Percentiles rank a stretch among this genome's conserved stretches.
Evolutionary conservation across 2,113 vertebrate genomes (phyloP).

Genomic region (Nipponia nippon): DNA sequence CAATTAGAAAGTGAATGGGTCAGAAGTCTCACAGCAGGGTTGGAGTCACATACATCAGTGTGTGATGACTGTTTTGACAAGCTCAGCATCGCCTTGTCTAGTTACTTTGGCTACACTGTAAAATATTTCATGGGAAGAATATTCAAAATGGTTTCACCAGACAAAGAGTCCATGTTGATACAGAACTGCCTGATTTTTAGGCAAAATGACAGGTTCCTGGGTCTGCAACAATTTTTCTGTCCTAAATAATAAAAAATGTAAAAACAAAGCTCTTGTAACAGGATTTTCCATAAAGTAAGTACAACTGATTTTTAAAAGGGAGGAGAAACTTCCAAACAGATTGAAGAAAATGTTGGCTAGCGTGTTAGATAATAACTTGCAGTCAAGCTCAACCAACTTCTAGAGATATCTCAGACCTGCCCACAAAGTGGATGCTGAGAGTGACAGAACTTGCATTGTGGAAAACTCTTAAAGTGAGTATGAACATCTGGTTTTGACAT

Average conservation of each 20-base stretch:
- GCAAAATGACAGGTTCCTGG: not conserved
- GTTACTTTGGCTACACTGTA: not conserved
- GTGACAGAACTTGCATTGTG: not conserved
- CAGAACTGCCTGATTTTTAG: not conserved
- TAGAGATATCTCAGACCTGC: conserved; percentile 21
- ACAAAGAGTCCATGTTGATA: not conserved
- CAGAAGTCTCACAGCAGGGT: not conserved
- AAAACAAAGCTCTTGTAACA: not conserved
- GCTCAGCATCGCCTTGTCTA: not conserved
- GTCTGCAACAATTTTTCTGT: conserved; percentile 3
- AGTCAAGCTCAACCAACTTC: not conserved
- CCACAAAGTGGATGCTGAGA: not conserved
- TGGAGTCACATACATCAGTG: not conserved
- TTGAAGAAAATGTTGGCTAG: not conserved
- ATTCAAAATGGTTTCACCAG: not conserved
- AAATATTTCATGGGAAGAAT: not conserved
- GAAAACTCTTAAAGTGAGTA: conserved; percentile 16
- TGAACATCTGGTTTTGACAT: conserved; percentile 21
- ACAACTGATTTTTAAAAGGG: not conserved
- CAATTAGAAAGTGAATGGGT: not conserved
- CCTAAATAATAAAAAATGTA: conserved; percentile 8
- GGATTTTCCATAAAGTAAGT: conserved; percentile 25
- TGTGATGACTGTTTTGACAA: not conserved
- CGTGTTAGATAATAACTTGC: conserved; percentile 4
- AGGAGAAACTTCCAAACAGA: not conserved